phyloP scores from a whole-genome alignment of 2,888 invertebrate genomes.

The Neria commutata region DNA sequence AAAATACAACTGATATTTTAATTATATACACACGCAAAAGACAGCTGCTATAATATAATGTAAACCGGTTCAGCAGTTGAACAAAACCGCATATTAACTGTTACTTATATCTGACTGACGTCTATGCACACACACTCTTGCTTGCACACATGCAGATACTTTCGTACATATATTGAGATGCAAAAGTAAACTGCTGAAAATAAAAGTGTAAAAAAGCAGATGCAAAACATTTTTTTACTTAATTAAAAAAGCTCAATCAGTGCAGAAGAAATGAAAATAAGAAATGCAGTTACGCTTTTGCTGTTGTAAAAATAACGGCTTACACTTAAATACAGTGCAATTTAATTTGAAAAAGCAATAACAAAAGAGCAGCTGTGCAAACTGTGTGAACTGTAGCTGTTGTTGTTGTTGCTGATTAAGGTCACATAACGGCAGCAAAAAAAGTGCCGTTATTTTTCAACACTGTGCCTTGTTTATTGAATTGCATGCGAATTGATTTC shows the following conservation, averaged over 20 bases:
- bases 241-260: background rate
- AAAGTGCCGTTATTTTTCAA: too few relatives aligned
- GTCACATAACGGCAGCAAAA: conserved; percentile 5
- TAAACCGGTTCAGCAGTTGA: background rate
- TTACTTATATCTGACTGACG: background rate
- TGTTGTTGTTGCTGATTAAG: background rate
- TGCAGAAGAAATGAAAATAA: too few relatives aligned
- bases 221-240: too few relatives aligned
- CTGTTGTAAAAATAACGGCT: too few relatives aligned
- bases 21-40: conserved; percentile 6
- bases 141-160: too few relatives aligned
- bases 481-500: too few relatives aligned
- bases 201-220: background rate
- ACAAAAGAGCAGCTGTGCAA: background rate
- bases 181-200: background rate
- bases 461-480: too few relatives aligned
- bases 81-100: background rate
- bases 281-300: too few relatives aligned
- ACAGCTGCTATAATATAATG: too few relatives aligned
- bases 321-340: background rate
- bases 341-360: background rate
- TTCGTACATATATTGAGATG: too few relatives aligned
- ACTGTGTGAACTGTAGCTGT: background rate
- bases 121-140: background rate
- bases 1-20: conserved; percentile 13